These are phyloP conservation scores for Subacronicta megacephala DNA, from an alignment of 2,888 invertebrate genomes.

Conservation along the genomic window DNA sequence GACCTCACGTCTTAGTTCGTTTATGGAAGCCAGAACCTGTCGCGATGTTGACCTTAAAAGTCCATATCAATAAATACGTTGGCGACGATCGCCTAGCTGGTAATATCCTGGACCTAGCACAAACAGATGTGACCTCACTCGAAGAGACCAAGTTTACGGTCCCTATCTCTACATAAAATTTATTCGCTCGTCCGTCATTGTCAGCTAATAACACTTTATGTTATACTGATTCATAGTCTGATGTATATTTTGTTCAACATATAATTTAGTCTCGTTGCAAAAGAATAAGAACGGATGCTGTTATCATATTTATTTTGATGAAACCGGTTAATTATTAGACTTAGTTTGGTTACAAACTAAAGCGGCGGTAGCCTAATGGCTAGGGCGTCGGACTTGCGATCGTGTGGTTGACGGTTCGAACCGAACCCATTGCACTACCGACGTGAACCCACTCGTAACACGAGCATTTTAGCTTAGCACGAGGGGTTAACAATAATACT, in stretches of 20 bases:
- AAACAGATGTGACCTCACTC: conserved; percentile 45
- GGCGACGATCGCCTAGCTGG: conserved; percentile 41
- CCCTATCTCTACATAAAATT: conserved; percentile 42
- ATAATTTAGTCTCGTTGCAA: conserved; percentile 25
- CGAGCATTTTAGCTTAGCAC: too few relatives aligned
- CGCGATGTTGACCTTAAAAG: conserved; percentile 55
- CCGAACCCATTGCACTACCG: too few relatives aligned
- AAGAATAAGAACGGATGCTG: conserved; percentile 25
- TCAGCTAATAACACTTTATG: conserved; percentile 33
- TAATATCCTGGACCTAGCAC: conserved; percentile 30
- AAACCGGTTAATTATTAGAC: neutral
- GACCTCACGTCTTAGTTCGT: conserved; percentile 39
- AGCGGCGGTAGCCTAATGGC: too few relatives aligned
- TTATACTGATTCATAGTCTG: conserved; percentile 38
- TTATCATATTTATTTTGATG: conserved; percentile 27
- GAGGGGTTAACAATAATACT: too few relatives aligned
- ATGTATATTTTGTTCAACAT: conserved; percentile 34
- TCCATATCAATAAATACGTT: conserved; percentile 62
- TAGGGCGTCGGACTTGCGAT: too few relatives aligned
- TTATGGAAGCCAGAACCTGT: conserved; percentile 50
- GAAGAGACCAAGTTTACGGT: conserved; percentile 42
- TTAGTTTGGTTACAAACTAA: neutral
- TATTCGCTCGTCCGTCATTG: conserved; percentile 47
- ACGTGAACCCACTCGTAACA: too few relatives aligned
- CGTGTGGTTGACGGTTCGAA: too few relatives aligned